Evolutionary conservation across 2,113 vertebrate genomes (phyloP).

Genomic region (Egretta garzetta): DNA sequence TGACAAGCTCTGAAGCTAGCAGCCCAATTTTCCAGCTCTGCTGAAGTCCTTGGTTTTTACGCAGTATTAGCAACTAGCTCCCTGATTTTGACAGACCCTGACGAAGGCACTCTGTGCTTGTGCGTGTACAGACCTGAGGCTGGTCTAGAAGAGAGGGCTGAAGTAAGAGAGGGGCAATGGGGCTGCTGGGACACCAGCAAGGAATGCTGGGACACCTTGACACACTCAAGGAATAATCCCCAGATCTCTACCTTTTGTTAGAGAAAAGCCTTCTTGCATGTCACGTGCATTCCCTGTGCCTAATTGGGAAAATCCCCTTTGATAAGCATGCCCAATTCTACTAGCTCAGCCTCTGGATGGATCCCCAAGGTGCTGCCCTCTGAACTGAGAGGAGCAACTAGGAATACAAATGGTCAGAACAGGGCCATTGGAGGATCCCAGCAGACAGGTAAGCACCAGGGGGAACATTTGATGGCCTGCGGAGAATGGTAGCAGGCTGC

Average conservation of each 20-base stretch:
- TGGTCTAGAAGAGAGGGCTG: background rate
- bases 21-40: background rate
- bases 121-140: background rate
- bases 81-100: background rate
- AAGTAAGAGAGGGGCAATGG: background rate
- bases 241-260: background rate
- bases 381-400: background rate
- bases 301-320: slow-evolving; percentile 32
- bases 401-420: background rate
- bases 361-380: slow-evolving; percentile 19
- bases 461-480: background rate
- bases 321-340: background rate
- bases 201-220: background rate
- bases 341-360: background rate
- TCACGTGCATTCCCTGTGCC: background rate
- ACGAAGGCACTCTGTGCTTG: background rate
- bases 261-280: background rate
- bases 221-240: background rate
- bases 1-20: background rate
- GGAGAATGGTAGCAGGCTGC: background rate
- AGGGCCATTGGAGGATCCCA: background rate
- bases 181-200: no score
- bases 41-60: background rate
- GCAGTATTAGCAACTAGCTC: background rate
- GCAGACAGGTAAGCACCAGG: background rate